phyloP scores from a whole-genome alignment of 2,113 vertebrate species.

The Ctenomys sociabilis region DNA sequence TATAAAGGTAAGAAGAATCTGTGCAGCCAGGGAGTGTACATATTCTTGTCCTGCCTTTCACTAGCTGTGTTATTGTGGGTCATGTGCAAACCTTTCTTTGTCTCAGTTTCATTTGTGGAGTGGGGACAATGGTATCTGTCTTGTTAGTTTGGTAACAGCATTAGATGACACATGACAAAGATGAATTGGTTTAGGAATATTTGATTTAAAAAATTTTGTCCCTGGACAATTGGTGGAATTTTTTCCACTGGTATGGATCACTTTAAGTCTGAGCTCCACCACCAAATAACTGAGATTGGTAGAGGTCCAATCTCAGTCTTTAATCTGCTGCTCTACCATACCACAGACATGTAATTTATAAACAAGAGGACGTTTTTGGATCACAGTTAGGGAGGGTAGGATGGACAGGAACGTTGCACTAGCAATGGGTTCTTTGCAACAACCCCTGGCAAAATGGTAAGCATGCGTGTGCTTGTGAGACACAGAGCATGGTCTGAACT shows the following conservation, averaged over 20 bases:
- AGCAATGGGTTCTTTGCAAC: neutral
- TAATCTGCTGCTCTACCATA: neutral
- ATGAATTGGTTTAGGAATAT: neutral
- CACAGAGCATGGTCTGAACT: neutral
- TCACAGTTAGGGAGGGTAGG: neutral
- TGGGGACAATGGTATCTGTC: neutral
- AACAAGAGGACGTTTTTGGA: neutral
- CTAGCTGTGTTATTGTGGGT: neutral
- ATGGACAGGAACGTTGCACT: neutral
- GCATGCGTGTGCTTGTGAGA: neutral
- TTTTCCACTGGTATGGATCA: neutral
- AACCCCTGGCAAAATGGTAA: neutral
- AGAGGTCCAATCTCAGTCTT: neutral
- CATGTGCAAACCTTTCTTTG: neutral
- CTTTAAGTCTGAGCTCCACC: neutral
- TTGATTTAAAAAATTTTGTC: neutral
- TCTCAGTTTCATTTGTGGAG: neutral
- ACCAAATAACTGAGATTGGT: neutral
- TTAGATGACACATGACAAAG: neutral
- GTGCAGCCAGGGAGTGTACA: neutral
- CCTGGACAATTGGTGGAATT: neutral
- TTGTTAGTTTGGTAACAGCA: neutral
- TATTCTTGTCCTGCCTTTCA: neutral
- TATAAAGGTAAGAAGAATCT: fast-evolving
- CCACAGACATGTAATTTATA: too few species aligned